phyloP scores from a whole-genome alignment of 2,113 vertebrate genomes.

The Phalacrocorax brasilianus region DNA sequence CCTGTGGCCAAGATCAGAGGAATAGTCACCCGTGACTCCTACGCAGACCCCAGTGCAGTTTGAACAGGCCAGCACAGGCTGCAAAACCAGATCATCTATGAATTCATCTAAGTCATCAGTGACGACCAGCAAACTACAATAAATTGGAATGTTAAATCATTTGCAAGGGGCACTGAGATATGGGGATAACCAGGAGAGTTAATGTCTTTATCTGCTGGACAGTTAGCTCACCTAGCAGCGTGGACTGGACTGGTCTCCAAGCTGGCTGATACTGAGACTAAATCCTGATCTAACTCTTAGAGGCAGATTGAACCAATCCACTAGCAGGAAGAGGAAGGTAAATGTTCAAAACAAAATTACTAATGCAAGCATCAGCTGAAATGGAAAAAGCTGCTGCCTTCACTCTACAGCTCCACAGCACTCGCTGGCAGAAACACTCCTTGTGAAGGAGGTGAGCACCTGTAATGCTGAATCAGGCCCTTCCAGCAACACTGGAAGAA shows the following conservation, averaged over 20 bases:
- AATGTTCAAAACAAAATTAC: neutral
- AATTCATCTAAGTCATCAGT: neutral
- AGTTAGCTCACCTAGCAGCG: neutral
- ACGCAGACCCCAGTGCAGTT: neutral
- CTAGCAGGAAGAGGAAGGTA: neutral
- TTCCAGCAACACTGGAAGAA: neutral
- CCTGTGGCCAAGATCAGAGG: neutral
- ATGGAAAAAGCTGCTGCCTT: neutral
- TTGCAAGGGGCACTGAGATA: neutral
- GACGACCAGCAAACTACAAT: neutral
- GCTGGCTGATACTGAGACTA: neutral
- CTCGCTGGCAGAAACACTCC: neutral
- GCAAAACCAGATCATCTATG: neutral
- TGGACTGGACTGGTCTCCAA: neutral
- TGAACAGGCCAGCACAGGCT: neutral
- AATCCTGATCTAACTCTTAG: neutral
- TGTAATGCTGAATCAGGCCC: neutral
- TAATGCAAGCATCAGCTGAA: neutral
- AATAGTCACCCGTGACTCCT: neutral
- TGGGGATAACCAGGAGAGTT: neutral
- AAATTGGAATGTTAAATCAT: neutral
- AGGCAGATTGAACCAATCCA: neutral
- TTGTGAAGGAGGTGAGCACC: neutral
- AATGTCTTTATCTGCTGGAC: neutral
- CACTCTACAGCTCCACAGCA: neutral